Evolutionary conservation across 2,888 invertebrate genomes (phyloP).

Genomic region (Petrolisthes cinctipes): DNA sequence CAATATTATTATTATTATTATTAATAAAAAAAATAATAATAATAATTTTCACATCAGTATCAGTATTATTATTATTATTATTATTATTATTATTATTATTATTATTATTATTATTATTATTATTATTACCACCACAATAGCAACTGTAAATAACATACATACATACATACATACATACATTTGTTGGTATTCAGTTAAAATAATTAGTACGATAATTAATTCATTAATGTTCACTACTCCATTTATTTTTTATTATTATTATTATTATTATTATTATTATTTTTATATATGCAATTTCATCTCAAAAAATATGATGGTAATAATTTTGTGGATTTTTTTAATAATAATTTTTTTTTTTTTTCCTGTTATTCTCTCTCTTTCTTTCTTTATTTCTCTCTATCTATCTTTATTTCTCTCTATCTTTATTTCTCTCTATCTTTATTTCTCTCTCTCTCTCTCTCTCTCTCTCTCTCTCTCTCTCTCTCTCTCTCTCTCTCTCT

Average conservation of each 20-base stretch:
- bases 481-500: no score
- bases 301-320: neutral
- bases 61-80: no score
- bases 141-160: constrained; percentile 53
- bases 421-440: constrained; percentile 14
- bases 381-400: neutral
- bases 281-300: neutral
- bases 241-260: constrained; percentile 11
- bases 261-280: constrained; percentile 4
- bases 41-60: no score
- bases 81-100: no score
- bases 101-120: constrained; percentile 17
- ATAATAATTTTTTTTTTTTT: constrained; percentile 11
- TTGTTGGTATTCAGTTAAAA: no score
- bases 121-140: constrained; percentile 1
- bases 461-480: no score
- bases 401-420: neutral
- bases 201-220: no score
- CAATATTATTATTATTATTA: no score
- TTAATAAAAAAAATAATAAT: no score
- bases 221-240: constrained; percentile 1
- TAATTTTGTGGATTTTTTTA: constrained; percentile 3
- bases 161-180: constrained; percentile 51
- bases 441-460: constrained; percentile 47
- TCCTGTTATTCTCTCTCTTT: neutral